These are phyloP conservation scores for Platorchestia sp. DNA, from an alignment of 1,140 invertebrate species.

Conservation along the genomic window DNA sequence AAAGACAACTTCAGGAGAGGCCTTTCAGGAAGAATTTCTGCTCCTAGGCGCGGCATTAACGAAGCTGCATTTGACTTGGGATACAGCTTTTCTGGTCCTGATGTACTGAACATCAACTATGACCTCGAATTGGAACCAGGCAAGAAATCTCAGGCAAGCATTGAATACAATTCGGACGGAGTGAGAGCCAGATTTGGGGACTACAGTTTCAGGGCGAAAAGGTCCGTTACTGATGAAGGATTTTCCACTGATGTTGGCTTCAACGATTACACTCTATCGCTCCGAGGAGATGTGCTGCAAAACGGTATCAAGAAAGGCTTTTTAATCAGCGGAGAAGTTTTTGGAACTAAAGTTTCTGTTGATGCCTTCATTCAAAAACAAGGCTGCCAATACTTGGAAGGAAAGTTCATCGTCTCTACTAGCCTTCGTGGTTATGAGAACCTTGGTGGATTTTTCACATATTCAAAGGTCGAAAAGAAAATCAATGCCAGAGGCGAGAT, in stretches of 20 bases:
- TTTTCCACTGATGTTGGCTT: constrained; percentile 64
- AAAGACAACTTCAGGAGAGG: constrained; percentile 64
- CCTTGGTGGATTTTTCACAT: constrained; percentile 62
- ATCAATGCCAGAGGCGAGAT: constrained; percentile 58
- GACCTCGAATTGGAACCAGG: constrained; percentile 56
- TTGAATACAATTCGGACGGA: constrained; percentile 64
- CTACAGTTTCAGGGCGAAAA: constrained; percentile 58
- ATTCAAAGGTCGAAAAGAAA: constrained; percentile 52
- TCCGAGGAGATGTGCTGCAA: constrained; percentile 59
- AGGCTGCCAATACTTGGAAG: constrained; percentile 59
- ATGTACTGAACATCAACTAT: constrained; percentile 58
- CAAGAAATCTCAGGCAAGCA: constrained; percentile 59
- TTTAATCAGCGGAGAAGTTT: constrained; percentile 61
- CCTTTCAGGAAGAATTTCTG: constrained; percentile 62
- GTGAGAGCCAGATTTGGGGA: constrained; percentile 61
- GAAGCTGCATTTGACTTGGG: constrained; percentile 61
- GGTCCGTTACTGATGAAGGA: constrained; percentile 61
- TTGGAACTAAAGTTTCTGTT: constrained; percentile 60
- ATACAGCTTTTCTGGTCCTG: constrained; percentile 59
- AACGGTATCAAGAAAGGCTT: constrained; percentile 58
- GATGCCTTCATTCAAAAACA: constrained; percentile 60
- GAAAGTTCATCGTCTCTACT: constrained; percentile 63
- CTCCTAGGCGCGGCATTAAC: constrained; percentile 62
- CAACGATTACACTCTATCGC: constrained; percentile 62
- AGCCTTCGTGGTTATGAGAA: constrained; percentile 58